Conservation (phyloP, 1,140 invertebrate species). For the Lordiphosa mommai region DNA sequence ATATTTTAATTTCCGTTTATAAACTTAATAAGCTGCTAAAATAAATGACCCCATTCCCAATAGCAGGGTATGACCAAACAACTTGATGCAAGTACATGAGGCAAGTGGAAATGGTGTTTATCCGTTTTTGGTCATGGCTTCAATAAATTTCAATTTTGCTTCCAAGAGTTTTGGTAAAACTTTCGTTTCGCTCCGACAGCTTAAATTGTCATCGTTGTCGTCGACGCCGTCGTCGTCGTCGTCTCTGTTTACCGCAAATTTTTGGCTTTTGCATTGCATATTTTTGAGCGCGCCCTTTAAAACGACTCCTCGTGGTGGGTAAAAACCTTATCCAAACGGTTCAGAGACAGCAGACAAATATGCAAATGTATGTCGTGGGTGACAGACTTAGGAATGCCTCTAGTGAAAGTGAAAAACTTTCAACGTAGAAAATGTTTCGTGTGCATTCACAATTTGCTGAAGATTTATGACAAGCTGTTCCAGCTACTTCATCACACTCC, state of each 20-base stretch:
- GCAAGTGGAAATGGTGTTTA: conserved; percentile 74
- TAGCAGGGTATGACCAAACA: background rate
- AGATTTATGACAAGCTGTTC: conserved; percentile 47
- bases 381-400: conserved; percentile 59
- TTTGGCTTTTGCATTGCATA: conserved; percentile 60
- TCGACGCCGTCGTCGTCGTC: conserved; percentile 19
- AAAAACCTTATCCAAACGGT: background rate
- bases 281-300: conserved; percentile 21
- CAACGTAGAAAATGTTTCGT: conserved; percentile 48
- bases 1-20: no score
- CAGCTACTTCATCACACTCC: conserved; percentile 3
- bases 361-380: conserved; percentile 68
- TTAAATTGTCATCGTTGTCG: conserved; percentile 55
- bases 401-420: conserved; percentile 73
- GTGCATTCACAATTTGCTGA: conserved; percentile 46
- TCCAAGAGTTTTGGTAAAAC: conserved; percentile 35
- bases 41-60: background rate
- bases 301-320: conserved; percentile 1
- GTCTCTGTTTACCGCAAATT: conserved; percentile 69
- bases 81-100: conserved; percentile 48
- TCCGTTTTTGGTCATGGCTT: conserved; percentile 48
- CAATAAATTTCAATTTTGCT: conserved; percentile 71
- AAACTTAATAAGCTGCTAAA: no score
- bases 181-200: conserved; percentile 31
- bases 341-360: conserved; percentile 53